A percentile compares a stretch with the other conserved stretches of the same genome.
Evolutionary conservation across 1,140 invertebrate species (phyloP).

Genomic region (Aleiodes sp.): DNA sequence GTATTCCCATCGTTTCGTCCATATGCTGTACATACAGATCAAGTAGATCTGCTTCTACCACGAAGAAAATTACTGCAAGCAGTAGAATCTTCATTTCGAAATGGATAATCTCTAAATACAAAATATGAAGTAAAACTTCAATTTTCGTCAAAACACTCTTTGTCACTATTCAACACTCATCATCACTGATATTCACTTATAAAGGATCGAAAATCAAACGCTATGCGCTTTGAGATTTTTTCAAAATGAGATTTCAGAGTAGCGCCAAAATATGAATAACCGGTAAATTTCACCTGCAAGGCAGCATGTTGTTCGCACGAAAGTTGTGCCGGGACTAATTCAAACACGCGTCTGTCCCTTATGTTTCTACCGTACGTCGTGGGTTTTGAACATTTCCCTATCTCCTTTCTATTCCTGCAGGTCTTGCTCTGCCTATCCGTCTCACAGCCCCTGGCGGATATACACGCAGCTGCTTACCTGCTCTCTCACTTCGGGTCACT

Average conservation of each 20-base stretch:
- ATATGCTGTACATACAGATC: slow-evolving; percentile 64
- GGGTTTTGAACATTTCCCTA: not conserved
- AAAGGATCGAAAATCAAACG: not conserved
- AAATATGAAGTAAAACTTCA: not conserved
- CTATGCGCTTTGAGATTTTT: not conserved
- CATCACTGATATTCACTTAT: not conserved
- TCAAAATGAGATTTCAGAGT: too few relatives aligned
- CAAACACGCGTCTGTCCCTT: slow-evolving; percentile 61
- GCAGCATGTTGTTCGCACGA: slow-evolving; percentile 56
- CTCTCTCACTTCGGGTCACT: slow-evolving; percentile 22
- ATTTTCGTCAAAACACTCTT: not conserved
- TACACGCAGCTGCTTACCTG: slow-evolving; percentile 62
- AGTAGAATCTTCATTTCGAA: slow-evolving; percentile 41
- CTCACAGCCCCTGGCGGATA: slow-evolving; percentile 34
- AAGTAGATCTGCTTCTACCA: slow-evolving; percentile 50
- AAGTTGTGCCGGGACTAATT: slow-evolving; percentile 66
- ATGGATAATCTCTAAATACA: not conserved
- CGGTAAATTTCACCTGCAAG: not conserved
- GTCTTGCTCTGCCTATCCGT: not conserved
- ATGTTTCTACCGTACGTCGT: slow-evolving; percentile 49
- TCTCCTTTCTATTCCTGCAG: not conserved
- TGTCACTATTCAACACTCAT: not conserved
- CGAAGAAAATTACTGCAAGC: slow-evolving; percentile 41
- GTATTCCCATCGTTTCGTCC: slow-evolving; percentile 60
- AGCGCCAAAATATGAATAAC: not conserved